These are phyloP conservation scores for Microhierax caerulescens DNA, from an alignment of 2,797 vertebrate genomes.

Conservation along the genomic window DNA sequence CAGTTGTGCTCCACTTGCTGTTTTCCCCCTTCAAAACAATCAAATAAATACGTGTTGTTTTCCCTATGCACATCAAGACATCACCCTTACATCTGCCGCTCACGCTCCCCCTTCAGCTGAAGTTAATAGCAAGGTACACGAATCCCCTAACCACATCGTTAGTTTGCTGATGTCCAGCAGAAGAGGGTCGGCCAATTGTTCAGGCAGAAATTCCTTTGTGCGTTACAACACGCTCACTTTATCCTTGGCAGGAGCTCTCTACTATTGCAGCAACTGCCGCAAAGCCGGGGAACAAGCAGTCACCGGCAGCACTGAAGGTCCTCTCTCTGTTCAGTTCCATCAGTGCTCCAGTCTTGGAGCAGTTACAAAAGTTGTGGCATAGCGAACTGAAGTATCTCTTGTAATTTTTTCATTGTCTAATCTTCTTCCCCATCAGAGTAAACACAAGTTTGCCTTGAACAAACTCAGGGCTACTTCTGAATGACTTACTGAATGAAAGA, in stretches of 20 bases:
- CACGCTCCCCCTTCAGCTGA: not conserved
- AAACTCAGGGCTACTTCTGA: not conserved
- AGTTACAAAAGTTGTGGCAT: not conserved
- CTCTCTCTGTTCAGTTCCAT: not conserved
- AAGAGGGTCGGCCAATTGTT: not conserved
- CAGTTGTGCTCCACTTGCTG: not conserved
- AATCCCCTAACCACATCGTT: not conserved
- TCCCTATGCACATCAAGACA: not conserved
- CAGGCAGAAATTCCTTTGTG: not conserved
- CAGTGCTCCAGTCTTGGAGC: not conserved
- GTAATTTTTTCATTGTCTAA: not conserved
- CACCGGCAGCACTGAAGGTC: not conserved
- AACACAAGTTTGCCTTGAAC: not conserved
- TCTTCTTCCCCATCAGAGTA: not conserved
- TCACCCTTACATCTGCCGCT: fast-evolving
- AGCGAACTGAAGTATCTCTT: not conserved
- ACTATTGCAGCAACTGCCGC: not conserved
- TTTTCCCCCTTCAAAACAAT: not conserved
- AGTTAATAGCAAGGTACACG: not conserved
- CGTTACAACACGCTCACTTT: fast-evolving
- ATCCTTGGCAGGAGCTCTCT: not conserved
- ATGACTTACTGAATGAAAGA: not conserved
- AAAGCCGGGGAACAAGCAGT: not conserved
- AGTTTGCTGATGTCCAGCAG: not conserved
- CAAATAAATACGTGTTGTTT: not conserved